Conservation (phyloP, 1,140 invertebrate genomes). For the Leptopilina clavipes region DNA sequence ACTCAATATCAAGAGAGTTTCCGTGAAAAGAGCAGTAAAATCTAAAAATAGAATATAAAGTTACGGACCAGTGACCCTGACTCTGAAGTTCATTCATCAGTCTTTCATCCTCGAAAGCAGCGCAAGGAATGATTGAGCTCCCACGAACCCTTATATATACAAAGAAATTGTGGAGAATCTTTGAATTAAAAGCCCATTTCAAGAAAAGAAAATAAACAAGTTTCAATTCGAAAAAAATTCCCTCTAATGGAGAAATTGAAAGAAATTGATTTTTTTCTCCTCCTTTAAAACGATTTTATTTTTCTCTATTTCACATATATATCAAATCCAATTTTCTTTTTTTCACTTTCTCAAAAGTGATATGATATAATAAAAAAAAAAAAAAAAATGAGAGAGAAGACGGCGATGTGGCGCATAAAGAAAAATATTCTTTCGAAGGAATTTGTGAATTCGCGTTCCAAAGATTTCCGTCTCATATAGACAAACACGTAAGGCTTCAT, state of each 20-base stretch:
- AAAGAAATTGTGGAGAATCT: not conserved
- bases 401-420: not conserved
- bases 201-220: not conserved
- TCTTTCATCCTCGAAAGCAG: conserved; percentile 8
- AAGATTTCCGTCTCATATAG: not conserved
- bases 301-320: too few species aligned
- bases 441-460: not conserved
- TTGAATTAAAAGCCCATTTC: not conserved
- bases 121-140: not conserved
- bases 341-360: too few species aligned
- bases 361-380: too few species aligned
- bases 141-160: not conserved
- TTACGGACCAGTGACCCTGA: conserved; percentile 38
- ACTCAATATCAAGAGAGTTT: conserved; percentile 18
- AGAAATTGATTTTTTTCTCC: not conserved
- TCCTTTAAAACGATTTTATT: too few species aligned
- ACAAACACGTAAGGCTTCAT: conserved; percentile 42
- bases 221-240: not conserved
- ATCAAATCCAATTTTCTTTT: too few species aligned
- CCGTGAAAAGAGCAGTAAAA: conserved; percentile 30
- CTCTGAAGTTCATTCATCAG: conserved; percentile 23
- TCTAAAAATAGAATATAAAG: conserved; percentile 30
- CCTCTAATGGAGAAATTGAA: not conserved
- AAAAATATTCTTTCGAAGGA: not conserved
- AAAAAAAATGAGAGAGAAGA: too few species aligned